Percentiles rank a stretch among this genome's conserved stretches.
Conservation (phyloP, 2,113 vertebrate species). For the Thamnophis sirtalis region DNA sequence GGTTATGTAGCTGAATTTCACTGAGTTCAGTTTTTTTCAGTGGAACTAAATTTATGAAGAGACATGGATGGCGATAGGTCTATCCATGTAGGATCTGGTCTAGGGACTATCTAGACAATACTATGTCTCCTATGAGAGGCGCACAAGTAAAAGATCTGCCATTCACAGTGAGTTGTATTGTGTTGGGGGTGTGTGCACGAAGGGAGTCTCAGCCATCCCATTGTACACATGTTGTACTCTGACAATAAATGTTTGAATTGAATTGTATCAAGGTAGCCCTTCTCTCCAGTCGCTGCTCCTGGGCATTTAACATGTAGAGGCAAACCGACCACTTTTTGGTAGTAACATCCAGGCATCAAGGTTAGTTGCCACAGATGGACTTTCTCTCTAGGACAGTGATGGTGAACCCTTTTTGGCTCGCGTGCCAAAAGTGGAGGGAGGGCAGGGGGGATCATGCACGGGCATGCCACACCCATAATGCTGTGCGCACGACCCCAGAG, state of each 20-base stretch:
- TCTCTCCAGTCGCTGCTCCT: not conserved
- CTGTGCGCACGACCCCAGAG: no score
- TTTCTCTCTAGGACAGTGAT: not conserved
- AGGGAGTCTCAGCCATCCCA: no score
- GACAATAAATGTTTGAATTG: no score
- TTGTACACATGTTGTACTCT: no score
- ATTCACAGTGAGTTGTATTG: no score
- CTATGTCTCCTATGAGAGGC: not conserved
- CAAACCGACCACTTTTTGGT: not conserved
- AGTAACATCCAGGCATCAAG: not conserved
- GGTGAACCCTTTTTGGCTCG: no score
- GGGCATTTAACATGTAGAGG: not conserved
- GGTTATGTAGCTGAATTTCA: not conserved
- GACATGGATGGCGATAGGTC: not conserved
- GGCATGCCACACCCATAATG: no score
- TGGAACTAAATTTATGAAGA: not conserved
- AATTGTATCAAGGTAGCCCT: not conserved
- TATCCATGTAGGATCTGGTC: not conserved
- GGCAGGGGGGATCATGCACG: no score
- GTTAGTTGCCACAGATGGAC: not conserved
- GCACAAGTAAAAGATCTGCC: not conserved
- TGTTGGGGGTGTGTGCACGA: no score
- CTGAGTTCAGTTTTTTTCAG: not conserved
- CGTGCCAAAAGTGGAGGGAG: no score
- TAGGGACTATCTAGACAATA: not conserved